Evolutionary conservation across 1,140 invertebrate species (phyloP), one percentile per base, ranked within the genome.

Genomic region (Delia radicum): DNA sequence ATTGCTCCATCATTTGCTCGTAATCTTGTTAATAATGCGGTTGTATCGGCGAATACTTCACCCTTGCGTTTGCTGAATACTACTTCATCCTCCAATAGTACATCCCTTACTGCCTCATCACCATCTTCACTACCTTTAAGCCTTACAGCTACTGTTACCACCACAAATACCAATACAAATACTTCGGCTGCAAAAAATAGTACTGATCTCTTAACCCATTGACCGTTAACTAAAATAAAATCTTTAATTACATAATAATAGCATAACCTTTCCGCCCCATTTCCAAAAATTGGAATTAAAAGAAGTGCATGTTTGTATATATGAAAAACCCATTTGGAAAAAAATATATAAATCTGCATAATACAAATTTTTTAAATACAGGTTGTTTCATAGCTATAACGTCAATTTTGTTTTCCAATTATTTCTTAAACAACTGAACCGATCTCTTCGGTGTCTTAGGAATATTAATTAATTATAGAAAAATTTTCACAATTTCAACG

Each of bases 171-270:
- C 55, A 76, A 48, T 42, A 46, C 71, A 74, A 74, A 62, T 74
- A 26, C 46, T 61, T 24, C 73, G 27, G 55, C 61, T 79, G 76
- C 77, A 73, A 78, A 84, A 26, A 73, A 77, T 81, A 28, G 76
- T 81, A 83, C 81, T 85, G 83, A 85, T 85, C 83, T 85, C 83
- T 77, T 80, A 78, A 79, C 79, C 73, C 80, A 83, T 82, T 84
- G 82, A 84, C 82, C 62, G 46, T 73, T 69, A 33, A 10, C 21
- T 21, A 37, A 69, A 69, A 26, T 26, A 18, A 69, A n/a, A 33
- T 37, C 48, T 55, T 21, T 69, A 69, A 33, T 37, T 69, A 33
- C 65, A 69, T 69, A 69, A 33, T 69, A 18, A 37, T 15, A 69
- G 24, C 29, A 37, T 28, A 69, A 21, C 10, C 31, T 33, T 24